These are phyloP conservation scores for Phocides pigmalion DNA, from an alignment of 1,140 invertebrate genomes.

Conservation along the genomic window DNA sequence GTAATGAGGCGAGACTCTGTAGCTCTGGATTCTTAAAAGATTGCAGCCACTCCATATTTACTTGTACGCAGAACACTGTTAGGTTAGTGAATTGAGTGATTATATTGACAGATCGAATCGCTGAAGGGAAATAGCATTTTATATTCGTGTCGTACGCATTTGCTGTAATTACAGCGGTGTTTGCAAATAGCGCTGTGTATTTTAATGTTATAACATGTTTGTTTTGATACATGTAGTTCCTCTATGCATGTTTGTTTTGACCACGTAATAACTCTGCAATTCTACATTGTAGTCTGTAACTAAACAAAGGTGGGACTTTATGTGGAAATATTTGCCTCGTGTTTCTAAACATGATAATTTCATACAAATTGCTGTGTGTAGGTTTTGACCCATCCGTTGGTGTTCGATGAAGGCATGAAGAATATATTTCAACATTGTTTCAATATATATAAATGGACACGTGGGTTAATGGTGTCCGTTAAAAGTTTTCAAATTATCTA, in stretches of 20 bases:
- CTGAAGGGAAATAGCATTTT: constrained; percentile 48
- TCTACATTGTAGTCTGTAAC: not conserved
- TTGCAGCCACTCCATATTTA: too few relatives aligned
- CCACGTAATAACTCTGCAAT: not conserved
- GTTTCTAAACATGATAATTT: too few relatives aligned
- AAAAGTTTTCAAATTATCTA: too few relatives aligned
- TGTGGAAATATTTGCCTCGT: not conserved
- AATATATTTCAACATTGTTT: too few relatives aligned
- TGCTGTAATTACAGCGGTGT: constrained; percentile 38
- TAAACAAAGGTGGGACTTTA: not conserved
- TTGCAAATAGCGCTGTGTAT: constrained; percentile 39
- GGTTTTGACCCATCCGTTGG: too few relatives aligned
- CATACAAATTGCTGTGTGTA: too few relatives aligned
- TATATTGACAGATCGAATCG: constrained; percentile 66
- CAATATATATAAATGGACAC: too few relatives aligned
- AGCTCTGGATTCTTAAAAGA: too few relatives aligned
- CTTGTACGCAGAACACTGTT: too few relatives aligned
- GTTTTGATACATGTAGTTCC: constrained; percentile 25
- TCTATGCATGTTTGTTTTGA: constrained; percentile 19
- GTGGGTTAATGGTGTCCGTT: too few relatives aligned
- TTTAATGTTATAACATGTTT: constrained; percentile 25
- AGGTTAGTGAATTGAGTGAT: not conserved
- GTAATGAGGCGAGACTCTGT: too few relatives aligned
- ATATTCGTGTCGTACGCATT: constrained; percentile 30
- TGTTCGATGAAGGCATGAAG: too few relatives aligned